Base-by-base conservation (phyloP, 2,888 invertebrate genomes). In the Thymelicus sylvestris region DNA sequence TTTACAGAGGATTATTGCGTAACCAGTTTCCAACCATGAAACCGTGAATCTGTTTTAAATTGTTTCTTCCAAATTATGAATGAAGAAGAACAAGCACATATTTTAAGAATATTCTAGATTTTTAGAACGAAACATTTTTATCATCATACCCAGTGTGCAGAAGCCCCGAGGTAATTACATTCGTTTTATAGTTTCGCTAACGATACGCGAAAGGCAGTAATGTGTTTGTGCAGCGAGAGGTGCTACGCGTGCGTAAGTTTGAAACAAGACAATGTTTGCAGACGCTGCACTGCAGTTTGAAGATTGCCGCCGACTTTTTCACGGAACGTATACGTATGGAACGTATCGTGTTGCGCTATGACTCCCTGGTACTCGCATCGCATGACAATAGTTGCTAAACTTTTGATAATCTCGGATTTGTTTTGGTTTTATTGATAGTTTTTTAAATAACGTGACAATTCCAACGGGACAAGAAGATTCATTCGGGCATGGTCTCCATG, bases 221-320 rank as follows among this genome's bases (percentile, higher is more conserved):
- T 66, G 66, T 66, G 59, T 66, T 66, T 66, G 66, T 66, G 38
- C 59, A 66, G 31, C 65, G 66, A 57, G 57, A 66, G 59, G 59
- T 66, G 59, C 59, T 47, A 66, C 66, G 55, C 66, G 66, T 41
- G 44, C 57, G 39, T 50, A 55, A 41, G 65, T 66, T 39, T 38
- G 44, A 24, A 66, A 66, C 59, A 47, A 66, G 66, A 66, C 55
- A 66, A 19, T 59, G 66, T 66, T 66, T 66, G 66, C 59, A 31
- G 10, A 59, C 31, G 50, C 48, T 39, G 60, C 66, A 47, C 15
- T 39, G 48, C 39, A 38, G 15, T 67, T 38, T 67, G 67, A 60
- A 67, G 60, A 60, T 47, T 48, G 60, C 67, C 66, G 66, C 41
- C 50, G 39, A 47, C 60, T 67, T 67, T 50, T 66, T 60, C 67